Evolutionary conservation across 1,140 invertebrate species (phyloP), one percentile per base, ranked within the genome.

Genomic region (Lithobius niger): DNA sequence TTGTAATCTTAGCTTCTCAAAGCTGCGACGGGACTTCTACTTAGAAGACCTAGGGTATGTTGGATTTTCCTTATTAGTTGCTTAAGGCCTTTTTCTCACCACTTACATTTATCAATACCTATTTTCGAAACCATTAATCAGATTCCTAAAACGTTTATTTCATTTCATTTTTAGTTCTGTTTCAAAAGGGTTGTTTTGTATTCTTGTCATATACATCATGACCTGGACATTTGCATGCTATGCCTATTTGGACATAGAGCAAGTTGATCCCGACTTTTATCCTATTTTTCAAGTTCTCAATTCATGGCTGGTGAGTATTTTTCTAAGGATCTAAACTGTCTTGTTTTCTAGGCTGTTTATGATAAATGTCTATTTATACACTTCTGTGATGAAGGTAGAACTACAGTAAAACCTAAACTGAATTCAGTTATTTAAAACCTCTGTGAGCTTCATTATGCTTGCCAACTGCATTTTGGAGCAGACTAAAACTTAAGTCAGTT

Each of bases 271-370:
- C 10, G 50, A 52, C 24, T 52, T 52, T 26, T 52, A 52, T 31
- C 50, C 50, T 3, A 52, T 52, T 28, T 52, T 52, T 19, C 50
- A 52, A 52, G 27, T 31, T 3, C 27, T 52, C 3, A 52, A 52
- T 26, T 27, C 50, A 3, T n/a, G 26, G 10, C 2, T 52, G 50
- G 50, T 52, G 36, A 28, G 19, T 45, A 10, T 45, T 13, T 45
- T 45, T 16, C n/a, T 36, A 10, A 10, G 31, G 6, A 10, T 36
- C n/a, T 36, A 10, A 36, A 36, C 31, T 36, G 6, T 36, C n/a
- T 36, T 36, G 6, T 36, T 36, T 36, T n/a, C 31, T 36, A n/a
- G n/a, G n/a, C n/a, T n/a, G n/a, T n/a, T n/a, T n/a, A n/a, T n/a
- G n/a, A n/a, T n/a, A n/a, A n/a, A n/a, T n/a, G n/a, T n/a, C n/a